These are phyloP conservation scores for Trachymyrmex septentrionalis DNA, from an alignment of 1,140 invertebrate species.

Conservation along the genomic window DNA sequence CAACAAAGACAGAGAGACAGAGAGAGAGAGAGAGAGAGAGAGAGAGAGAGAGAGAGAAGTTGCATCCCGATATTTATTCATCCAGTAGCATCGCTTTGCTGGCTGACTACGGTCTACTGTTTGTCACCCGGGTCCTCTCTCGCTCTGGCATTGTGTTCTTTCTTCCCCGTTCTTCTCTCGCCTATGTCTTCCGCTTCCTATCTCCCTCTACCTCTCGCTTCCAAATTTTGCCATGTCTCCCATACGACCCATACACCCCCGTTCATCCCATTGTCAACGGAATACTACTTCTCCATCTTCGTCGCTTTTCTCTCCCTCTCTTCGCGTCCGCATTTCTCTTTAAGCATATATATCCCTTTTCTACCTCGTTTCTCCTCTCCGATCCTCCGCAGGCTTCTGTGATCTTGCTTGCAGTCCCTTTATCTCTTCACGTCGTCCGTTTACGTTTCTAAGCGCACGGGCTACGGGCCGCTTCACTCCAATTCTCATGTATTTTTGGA, in stretches of 20 bases:
- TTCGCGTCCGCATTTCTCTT: constrained; percentile 4
- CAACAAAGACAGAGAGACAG: too few species aligned
- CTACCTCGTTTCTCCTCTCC: not conserved
- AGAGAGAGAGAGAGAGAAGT: constrained; percentile 43
- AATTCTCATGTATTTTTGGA: constrained; percentile 74
- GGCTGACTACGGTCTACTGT: constrained; percentile 67
- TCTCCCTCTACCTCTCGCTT: not conserved
- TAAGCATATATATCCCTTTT: constrained; percentile 44
- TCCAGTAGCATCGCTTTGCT: constrained; percentile 33
- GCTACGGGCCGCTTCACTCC: constrained; percentile 53
- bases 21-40: not conserved
- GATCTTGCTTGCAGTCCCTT: constrained; percentile 38
- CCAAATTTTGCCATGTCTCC: constrained; percentile 44
- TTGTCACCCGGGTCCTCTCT: constrained; percentile 66
- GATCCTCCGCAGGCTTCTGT: constrained; percentile 1
- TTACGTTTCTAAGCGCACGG: constrained; percentile 68
- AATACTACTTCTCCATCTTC: constrained; percentile 38
- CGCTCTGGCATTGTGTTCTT: constrained; percentile 52
- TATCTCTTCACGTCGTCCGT: constrained; percentile 62
- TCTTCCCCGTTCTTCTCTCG: constrained; percentile 7
- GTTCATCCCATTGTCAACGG: constrained; percentile 32
- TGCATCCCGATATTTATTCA: constrained; percentile 64
- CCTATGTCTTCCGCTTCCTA: not conserved
- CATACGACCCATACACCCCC: too few species aligned
- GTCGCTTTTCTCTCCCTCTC: not conserved